Conservation (phyloP, 2,797 vertebrate species). For the Spondyliosoma cantharus region DNA sequence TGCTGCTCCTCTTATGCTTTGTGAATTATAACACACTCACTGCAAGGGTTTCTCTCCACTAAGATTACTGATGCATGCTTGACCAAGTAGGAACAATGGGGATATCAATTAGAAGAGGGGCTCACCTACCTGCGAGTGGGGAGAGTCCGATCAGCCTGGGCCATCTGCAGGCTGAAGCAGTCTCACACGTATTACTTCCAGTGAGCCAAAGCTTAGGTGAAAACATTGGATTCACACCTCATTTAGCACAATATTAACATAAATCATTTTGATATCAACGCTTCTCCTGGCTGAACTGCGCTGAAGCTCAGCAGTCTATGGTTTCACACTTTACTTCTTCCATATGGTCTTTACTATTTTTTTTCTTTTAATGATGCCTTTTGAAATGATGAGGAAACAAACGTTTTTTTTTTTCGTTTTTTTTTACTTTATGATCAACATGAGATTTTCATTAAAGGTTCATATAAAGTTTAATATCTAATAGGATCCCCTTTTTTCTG, state of each 20-base stretch:
- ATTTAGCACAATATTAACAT: conserved; percentile 79
- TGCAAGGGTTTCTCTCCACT: conserved; percentile 28
- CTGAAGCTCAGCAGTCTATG: conserved; percentile 43
- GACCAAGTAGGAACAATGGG: conserved; percentile 71
- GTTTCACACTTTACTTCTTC: conserved; percentile 28
- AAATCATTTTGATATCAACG: conserved; percentile 77
- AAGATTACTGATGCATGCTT: conserved; percentile 65
- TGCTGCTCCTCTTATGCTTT: conserved; percentile 50
- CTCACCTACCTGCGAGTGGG: conserved; percentile 65
- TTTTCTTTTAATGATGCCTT: conserved; percentile 42
- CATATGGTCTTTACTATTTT: conserved; percentile 14
- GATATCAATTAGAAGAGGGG: conserved; percentile 71
- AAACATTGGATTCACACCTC: conserved; percentile 78
- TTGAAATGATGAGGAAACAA: conserved; percentile 19
- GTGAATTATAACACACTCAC: conserved; percentile 65
- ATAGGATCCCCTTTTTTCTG: background rate
- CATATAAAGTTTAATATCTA: background rate
- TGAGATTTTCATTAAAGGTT: conserved; percentile 22
- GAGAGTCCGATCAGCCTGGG: conserved; percentile 48
- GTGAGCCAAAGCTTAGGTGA: conserved; percentile 74
- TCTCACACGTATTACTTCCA: conserved; percentile 72
- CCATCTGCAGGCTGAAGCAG: conserved; percentile 65
- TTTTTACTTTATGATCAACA: conserved; percentile 11
- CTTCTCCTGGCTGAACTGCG: conserved; percentile 33
- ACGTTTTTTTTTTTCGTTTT: conserved; percentile 21